phyloP scores from a whole-genome alignment of 2,888 invertebrate species.

The Amiota communis region DNA sequence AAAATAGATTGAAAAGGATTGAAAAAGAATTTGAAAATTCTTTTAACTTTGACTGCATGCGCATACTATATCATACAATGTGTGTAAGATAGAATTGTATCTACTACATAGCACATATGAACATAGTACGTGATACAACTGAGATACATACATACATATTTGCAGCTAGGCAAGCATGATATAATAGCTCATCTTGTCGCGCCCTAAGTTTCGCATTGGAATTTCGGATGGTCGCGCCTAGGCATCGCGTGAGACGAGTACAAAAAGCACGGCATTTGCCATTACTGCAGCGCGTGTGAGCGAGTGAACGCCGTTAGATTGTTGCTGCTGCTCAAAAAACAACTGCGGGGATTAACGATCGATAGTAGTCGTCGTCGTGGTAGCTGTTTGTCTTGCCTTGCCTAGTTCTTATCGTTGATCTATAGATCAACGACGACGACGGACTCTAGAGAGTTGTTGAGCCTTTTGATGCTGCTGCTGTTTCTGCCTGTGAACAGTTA shows the following conservation, averaged over 20 bases:
- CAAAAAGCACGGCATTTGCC: background rate
- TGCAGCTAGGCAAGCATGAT: constrained; percentile 14
- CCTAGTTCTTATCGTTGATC: constrained; percentile 52
- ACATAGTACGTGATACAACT: no score
- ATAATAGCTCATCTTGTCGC: constrained; percentile 25
- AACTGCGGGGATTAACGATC: background rate
- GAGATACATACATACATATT: background rate
- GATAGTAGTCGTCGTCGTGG: background rate
- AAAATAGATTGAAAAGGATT: background rate
- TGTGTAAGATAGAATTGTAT: no score
- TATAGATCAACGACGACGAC: constrained; percentile 32
- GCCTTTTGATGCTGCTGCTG: constrained; percentile 54
- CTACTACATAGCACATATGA: no score
- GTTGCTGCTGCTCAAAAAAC: no score
- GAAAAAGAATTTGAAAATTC: background rate
- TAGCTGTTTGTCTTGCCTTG: constrained; percentile 27
- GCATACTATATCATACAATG: background rate
- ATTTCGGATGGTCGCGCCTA: constrained; percentile 23
- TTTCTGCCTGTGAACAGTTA: constrained; percentile 45
- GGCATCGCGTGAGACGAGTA: background rate
- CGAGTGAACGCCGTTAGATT: background rate
- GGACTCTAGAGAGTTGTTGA: constrained; percentile 6
- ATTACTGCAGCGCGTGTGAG: constrained; percentile 20
- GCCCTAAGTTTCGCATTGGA: constrained; percentile 24
- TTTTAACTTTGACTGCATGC: constrained; percentile 8